A percentile compares a stretch with the other conserved stretches of the same genome.
Conservation (phyloP, 2,888 invertebrate genomes). For the Yponomeuta evonymella region DNA sequence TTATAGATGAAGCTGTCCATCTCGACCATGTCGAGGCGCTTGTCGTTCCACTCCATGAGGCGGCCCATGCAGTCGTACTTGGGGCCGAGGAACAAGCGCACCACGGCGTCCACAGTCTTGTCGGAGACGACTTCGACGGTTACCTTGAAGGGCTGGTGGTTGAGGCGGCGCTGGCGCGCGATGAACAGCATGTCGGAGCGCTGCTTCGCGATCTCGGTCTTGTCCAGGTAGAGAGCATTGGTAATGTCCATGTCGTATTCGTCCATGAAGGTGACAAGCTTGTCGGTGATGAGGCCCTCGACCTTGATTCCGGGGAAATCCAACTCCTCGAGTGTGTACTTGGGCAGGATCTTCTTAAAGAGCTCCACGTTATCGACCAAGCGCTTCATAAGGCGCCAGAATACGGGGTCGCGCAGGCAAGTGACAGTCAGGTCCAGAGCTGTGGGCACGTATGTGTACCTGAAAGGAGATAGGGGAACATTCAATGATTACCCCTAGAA, state of each 20-base stretch:
- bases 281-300: constrained; percentile 77
- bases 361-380: constrained; percentile 72
- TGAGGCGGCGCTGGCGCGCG: constrained; percentile 78
- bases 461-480: constrained; percentile 26
- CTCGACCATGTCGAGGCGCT: constrained; percentile 62
- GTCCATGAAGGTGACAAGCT: constrained; percentile 82
- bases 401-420: constrained; percentile 82
- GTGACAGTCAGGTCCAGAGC: constrained; percentile 79
- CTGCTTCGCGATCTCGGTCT: constrained; percentile 64
- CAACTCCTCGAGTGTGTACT: constrained; percentile 78
- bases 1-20: constrained; percentile 76
- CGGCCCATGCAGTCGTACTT: constrained; percentile 81
- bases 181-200: constrained; percentile 63
- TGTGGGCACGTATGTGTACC: constrained; percentile 73
- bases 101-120: constrained; percentile 75
- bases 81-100: constrained; percentile 82
- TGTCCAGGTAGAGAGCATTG: constrained; percentile 75
- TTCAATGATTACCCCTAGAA: no score
- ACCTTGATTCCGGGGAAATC: constrained; percentile 79
- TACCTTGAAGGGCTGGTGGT: constrained; percentile 80
- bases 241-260: constrained; percentile 80
- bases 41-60: constrained; percentile 66
- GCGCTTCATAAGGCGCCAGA: constrained; percentile 81
- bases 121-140: constrained; percentile 75
- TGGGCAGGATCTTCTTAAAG: constrained; percentile 76